Conservation (phyloP, 2,113 vertebrate species). For the Otis tarda region DNA sequence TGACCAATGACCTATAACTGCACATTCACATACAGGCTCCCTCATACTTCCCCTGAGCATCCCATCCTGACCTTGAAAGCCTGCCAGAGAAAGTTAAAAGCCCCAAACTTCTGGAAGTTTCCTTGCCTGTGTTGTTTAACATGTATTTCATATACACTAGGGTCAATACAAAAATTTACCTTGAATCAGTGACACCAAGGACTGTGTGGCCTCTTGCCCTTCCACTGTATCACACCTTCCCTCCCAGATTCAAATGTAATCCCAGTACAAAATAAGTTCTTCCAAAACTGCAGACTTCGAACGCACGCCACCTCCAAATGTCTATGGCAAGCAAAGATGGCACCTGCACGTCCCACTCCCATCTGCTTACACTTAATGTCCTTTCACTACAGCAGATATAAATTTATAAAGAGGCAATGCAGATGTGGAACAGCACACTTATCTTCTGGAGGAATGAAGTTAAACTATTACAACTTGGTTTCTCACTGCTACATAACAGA, state of each 20-base stretch:
- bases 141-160: not conserved
- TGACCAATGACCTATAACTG: not conserved
- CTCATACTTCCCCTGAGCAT: fast-evolving
- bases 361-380: not conserved
- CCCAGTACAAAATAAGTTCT: not conserved
- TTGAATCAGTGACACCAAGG: not conserved
- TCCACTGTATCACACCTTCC: not conserved
- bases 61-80: not conserved
- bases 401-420: not conserved
- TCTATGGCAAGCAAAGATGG: not conserved
- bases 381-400: not conserved
- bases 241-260: not conserved
- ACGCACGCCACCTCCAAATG: not conserved
- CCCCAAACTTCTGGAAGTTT: not conserved
- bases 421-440: not conserved
- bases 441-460: not conserved
- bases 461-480: not conserved
- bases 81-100: not conserved
- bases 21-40: not conserved
- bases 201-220: not conserved
- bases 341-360: not conserved
- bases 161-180: not conserved
- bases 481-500: not conserved
- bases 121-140: not conserved
- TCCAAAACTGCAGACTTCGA: not conserved